Base-by-base conservation (phyloP, 2,113 vertebrate species). In the Bos javanicus region DNA sequence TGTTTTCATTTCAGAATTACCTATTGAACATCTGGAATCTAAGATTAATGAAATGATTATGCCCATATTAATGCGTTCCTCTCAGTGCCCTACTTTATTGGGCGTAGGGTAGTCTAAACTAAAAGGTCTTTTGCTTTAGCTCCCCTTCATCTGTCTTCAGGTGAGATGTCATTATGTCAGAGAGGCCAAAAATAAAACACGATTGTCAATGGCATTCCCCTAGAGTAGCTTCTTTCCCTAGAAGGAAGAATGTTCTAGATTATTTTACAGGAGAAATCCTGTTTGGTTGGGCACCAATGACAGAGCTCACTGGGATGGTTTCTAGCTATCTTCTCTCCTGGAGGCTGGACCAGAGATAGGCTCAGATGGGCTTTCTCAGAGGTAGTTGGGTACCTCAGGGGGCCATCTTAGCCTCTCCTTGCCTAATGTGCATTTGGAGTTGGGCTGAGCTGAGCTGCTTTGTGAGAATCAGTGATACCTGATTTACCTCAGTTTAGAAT, bases 391-490 rank as follows among this genome's bases (percentile, higher is more conserved):
- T 88, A 17, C 9, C 9, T 17, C 7, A 50, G 23, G 36, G 36
- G 19, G 5, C 52, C n/a, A 3, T 80, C 28, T 89, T 59, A 92
- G 36, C 23, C 2, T 91, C 28, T 76, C 19, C n/a, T 62, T 89
- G 30, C n/a, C 28, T 96, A 81, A 30, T 25, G n/a, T 84, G 26
- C 30, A 57, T 91, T 59, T 71, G 59, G 33, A 62, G 36, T 95
- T 94, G 86, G 16, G 78, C 30, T 48, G 82, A 57, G 46, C 56
- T 76, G 48, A 60, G 50, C 60, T 93, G 43, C 56, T 71, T 64
- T 95, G n/a, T 97, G 87, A 89, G 56, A 93, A 86, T 67, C 84
- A 67, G 30, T 86, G 25, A 86, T 78, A 93, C n/a, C 36, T 43
- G 52, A 82, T 93, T 82, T 89, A 23, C 14, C 85, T 84, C 33